phyloP scores from a whole-genome alignment of 2,113 vertebrate species.

The Plectropomus leopardus region DNA sequence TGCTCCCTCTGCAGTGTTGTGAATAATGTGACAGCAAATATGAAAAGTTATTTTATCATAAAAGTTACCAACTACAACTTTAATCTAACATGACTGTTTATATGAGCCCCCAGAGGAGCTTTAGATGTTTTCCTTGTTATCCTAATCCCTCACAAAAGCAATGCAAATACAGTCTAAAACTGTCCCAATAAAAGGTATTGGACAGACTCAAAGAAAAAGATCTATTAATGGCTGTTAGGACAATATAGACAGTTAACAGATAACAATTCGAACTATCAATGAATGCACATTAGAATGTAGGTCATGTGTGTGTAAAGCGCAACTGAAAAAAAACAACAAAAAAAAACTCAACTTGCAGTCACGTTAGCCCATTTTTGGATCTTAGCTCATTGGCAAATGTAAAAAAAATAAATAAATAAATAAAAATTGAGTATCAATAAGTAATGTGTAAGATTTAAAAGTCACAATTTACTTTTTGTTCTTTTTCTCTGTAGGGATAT shows the following conservation, averaged over 20 bases:
- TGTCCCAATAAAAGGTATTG: not conserved
- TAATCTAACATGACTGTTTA: too few relatives aligned
- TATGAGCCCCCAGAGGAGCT: not conserved
- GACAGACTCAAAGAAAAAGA: not conserved
- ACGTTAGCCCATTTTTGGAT: not conserved
- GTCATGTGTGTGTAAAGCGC: not conserved
- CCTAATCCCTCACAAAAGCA: not conserved
- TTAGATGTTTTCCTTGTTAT: not conserved
- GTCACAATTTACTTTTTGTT: too few relatives aligned
- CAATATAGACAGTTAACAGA: too few relatives aligned
- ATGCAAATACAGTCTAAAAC: not conserved
- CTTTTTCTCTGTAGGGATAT: conserved; percentile 85
- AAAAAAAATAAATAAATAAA: not conserved
- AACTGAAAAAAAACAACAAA: too few relatives aligned
- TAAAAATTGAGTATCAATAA: not conserved
- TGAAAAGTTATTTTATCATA: too few relatives aligned
- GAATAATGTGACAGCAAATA: too few relatives aligned
- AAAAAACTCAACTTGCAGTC: not conserved
- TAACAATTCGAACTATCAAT: too few relatives aligned
- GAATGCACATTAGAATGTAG: not conserved
- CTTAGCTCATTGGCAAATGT: not conserved
- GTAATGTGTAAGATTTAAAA: too few relatives aligned
- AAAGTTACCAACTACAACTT: too few relatives aligned
- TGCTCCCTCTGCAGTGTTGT: too few relatives aligned
- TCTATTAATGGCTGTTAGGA: not conserved